These are phyloP conservation scores for Ametastegia equiseti DNA, from an alignment of 2,888 invertebrate species.

Conservation along the genomic window DNA sequence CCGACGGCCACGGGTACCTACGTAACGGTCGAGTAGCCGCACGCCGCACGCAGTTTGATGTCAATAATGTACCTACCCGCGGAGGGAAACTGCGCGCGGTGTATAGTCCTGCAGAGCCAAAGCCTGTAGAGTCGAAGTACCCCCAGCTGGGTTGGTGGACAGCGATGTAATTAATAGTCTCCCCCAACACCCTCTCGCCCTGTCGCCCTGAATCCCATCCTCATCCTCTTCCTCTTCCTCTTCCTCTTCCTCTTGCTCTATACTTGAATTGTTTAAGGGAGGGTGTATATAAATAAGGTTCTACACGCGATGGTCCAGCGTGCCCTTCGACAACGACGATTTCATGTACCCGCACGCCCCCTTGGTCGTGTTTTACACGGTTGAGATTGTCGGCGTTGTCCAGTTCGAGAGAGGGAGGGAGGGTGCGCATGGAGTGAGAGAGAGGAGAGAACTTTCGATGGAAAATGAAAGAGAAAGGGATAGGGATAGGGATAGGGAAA, in stretches of 20 bases:
- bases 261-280: conserved; percentile 45
- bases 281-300: conserved; percentile 30
- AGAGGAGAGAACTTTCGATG: background rate
- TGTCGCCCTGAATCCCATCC: conserved; percentile 51
- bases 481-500: background rate
- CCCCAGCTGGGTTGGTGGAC: conserved; percentile 26
- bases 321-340: conserved; percentile 37
- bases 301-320: conserved; percentile 1
- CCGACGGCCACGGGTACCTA: conserved; percentile 52
- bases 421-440: background rate
- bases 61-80: conserved; percentile 60
- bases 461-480: background rate
- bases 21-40: conserved; percentile 24
- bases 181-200: conserved; percentile 50
- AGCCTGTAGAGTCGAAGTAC: background rate
- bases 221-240: conserved; percentile 30
- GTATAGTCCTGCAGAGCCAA: background rate
- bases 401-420: too few relatives aligned
- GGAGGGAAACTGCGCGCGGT: conserved; percentile 34
- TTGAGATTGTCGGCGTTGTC: conserved; percentile 35
- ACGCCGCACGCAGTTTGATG: conserved; percentile 60
- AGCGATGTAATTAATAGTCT: conserved; percentile 41
- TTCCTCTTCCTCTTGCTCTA: conserved; percentile 26
- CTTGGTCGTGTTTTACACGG: conserved; percentile 38
- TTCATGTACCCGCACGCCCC: conserved; percentile 33